phyloP scores from a whole-genome alignment of 2,113 vertebrate species.

The Chrysochloris asiatica region DNA sequence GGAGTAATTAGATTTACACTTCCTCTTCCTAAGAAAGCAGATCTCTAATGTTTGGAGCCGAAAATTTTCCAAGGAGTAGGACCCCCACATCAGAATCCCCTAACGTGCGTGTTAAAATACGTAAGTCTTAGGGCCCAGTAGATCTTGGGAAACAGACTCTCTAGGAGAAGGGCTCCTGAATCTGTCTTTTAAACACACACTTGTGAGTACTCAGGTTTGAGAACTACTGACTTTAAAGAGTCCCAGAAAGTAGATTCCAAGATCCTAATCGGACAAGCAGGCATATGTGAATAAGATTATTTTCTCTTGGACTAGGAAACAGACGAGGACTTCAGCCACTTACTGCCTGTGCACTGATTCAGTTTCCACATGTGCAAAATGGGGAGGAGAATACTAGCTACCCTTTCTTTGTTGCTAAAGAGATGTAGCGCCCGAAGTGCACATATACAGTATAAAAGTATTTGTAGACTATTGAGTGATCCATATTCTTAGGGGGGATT shows the following conservation, averaged over 20 bases:
- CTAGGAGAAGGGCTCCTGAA: not conserved
- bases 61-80: not conserved
- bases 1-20: not conserved
- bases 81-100: not conserved
- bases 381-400: not conserved
- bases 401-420: not conserved
- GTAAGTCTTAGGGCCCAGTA: not conserved
- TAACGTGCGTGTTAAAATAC: not conserved
- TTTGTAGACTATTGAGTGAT: not conserved
- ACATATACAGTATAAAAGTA: too few species aligned
- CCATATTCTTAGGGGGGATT: not conserved
- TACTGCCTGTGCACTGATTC: not conserved
- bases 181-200: not conserved
- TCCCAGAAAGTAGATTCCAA: not conserved
- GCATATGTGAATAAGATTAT: not conserved
- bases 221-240: not conserved
- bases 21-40: slow-evolving; percentile 8
- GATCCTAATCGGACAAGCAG: not conserved
- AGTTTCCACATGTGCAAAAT: not conserved
- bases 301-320: slow-evolving; percentile 5
- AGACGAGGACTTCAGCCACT: not conserved
- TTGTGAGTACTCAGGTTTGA: not conserved
- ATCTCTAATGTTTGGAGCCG: not conserved
- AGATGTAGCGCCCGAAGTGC: not conserved
- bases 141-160: not conserved